phyloP scores from a whole-genome alignment of 2,888 invertebrate species.

The Escarpia spicata region DNA sequence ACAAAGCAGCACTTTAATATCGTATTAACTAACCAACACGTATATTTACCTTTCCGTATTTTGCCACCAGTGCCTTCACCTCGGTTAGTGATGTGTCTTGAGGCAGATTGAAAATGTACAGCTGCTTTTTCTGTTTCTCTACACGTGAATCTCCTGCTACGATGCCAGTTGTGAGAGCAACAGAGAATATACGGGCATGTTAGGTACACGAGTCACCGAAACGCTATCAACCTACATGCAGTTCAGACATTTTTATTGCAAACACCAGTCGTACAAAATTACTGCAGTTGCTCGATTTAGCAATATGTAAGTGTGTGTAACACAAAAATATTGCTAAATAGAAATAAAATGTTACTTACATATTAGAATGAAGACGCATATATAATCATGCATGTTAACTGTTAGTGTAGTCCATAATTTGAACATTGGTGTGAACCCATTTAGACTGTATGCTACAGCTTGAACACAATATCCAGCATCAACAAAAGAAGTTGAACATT shows the following conservation, averaged over 20 bases:
- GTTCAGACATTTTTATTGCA: background rate
- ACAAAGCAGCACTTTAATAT: background rate
- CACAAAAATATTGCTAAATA: background rate
- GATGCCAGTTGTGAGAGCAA: background rate
- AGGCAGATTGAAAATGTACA: constrained; percentile 11
- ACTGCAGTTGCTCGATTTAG: no score
- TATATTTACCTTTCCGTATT: background rate
- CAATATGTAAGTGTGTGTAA: background rate
- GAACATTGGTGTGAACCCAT: background rate
- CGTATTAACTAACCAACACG: background rate
- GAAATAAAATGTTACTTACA: background rate
- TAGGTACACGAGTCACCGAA: background rate
- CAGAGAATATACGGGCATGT: background rate
- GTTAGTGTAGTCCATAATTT: background rate
- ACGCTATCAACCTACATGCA: background rate
- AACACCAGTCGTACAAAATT: background rate
- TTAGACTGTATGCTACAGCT: background rate
- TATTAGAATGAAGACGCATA: no score
- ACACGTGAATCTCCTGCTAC: background rate
- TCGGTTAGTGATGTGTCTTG: background rate
- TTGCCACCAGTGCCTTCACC: background rate
- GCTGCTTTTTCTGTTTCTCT: constrained; percentile 13
- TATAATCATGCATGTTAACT: no score
- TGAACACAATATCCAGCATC: background rate
- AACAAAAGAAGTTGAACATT: background rate